A percentile compares a stretch with the other conserved stretches of the same genome.
phyloP scores from a whole-genome alignment of 35 echinoderm and acorn worm genomes.

The Strongylocentrotus purpuratus region DNA sequence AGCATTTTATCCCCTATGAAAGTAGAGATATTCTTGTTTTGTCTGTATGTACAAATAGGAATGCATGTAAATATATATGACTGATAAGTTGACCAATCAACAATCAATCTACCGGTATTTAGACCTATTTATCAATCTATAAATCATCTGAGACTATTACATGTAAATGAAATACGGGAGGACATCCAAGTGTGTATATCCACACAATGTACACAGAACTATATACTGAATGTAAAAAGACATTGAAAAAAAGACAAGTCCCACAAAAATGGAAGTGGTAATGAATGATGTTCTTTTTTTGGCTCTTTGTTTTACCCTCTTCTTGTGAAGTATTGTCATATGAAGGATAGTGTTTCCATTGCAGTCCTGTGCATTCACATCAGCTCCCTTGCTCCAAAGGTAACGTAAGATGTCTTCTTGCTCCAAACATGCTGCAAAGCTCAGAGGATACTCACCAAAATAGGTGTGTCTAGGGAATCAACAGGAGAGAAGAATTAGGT shows the following conservation, averaged over 20 bases:
- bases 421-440: constrained; percentile 84
- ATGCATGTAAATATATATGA: too few species aligned
- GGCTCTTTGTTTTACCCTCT: constrained; percentile 61
- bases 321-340: constrained; percentile 84
- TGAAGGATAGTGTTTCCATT: constrained; percentile 94
- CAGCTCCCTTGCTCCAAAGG: constrained; percentile 77
- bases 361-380: constrained; percentile 81
- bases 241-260: neutral
- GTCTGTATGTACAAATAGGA: too few species aligned
- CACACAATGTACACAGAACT: neutral
- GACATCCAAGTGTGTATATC: too few species aligned
- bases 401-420: constrained; percentile 75
- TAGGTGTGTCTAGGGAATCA: constrained; percentile 69
- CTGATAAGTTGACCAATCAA: too few species aligned
- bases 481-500: neutral
- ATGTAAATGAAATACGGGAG: too few species aligned
- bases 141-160: too few species aligned
- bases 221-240: neutral
- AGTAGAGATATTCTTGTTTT: too few species aligned
- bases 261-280: neutral
- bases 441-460: constrained; percentile 92
- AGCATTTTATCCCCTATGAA: too few species aligned
- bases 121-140: too few species aligned
- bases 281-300: neutral
- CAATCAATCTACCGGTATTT: too few species aligned